Evolutionary conservation across 2,113 vertebrate species (phyloP).

Genomic region (Hippocampus abdominalis): DNA sequence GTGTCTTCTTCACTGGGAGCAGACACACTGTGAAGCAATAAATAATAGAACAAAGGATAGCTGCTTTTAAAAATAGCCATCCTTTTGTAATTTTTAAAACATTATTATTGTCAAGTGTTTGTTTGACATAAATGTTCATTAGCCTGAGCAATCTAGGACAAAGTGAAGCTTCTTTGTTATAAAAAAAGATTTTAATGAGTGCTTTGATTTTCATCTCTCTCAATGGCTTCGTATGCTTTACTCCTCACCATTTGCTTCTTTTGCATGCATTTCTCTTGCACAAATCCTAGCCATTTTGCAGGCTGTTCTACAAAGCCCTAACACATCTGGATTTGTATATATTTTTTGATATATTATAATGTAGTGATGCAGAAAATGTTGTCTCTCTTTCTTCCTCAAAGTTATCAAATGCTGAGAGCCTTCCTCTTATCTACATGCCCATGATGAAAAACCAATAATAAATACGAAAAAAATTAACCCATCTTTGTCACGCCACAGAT

Average conservation of each 20-base stretch:
- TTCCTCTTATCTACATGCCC: constrained; percentile 28
- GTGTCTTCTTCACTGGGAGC: constrained; percentile 16
- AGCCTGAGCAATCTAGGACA: constrained; percentile 3
- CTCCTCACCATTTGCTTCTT: background rate
- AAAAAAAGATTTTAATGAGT: constrained; percentile 53
- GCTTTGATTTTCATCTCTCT: background rate
- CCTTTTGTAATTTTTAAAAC: constrained; percentile 3
- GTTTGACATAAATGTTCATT: constrained; percentile 34
- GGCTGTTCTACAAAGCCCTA: constrained; percentile 2
- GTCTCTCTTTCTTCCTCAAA: background rate
- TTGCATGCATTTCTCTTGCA: background rate
- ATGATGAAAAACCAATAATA: constrained; percentile 35
- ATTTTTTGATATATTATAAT: background rate
- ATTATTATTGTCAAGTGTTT: constrained; percentile 21
- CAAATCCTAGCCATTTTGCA: constrained; percentile 21
- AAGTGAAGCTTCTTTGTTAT: background rate
- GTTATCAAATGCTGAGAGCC: constrained; percentile 15
- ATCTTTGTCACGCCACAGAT: constrained; percentile 18
- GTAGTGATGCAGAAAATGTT: background rate
- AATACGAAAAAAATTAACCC: constrained; percentile 42
- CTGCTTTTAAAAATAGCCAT: constrained; percentile 29
- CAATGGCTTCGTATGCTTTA: background rate
- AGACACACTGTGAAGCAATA: background rate
- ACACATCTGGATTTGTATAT: background rate
- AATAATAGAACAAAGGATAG: constrained; percentile 22